Base-by-base conservation (phyloP, 2,888 invertebrate species). In the Eledone cirrhosa region DNA sequence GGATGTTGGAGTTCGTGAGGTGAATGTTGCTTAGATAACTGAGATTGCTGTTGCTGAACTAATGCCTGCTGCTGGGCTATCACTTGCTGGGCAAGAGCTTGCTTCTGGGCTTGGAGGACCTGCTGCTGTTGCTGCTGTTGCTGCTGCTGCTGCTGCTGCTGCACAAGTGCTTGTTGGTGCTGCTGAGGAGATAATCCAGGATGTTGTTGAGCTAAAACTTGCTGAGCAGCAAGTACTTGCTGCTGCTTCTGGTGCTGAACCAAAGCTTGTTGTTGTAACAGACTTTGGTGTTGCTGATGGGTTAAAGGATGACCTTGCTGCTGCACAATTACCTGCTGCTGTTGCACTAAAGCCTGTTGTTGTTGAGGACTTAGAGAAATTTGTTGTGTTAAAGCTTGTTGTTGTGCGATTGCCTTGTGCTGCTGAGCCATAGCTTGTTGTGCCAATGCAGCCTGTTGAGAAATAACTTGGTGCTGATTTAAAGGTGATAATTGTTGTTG, bases 121-220 rank as follows among this genome's bases (percentile, higher is more conserved):
- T 41, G 33, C 33, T 33, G 33, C 33, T 33, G 33, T 8, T 33
- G 33, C 33, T 33, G 33, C 33, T 33, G 33, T 8, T 33, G 41
- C 41, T 41, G 41, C 48, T 76, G 75, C 29, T 76, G 75, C 24
- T 76, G n/a, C 24, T 76, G 76, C n/a, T 76, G 76, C 29, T 76
- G 76, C 1, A 29, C 41, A 14, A 47, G 29, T 47, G n/a, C 48
- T 48, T 47, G 41, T 16, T 76, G 76, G 16, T 76, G 76, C n/a
- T n/a, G n/a, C n/a, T n/a, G n/a, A n/a, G n/a, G n/a, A n/a, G n/a
- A n/a, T n/a, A n/a, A n/a, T n/a, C n/a, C n/a, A 31, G 77, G n/a
- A 53, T 77, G 77, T 31, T 77, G 77, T 14, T 48, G 77, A 22
- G 77, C 77, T 31, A 77, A 77, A n/a, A 77, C 65, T 41, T 77